Percentiles rank a stretch among this genome's conserved stretches.
Evolutionary conservation across 1,140 invertebrate species (phyloP).

Genomic region (Gonatopus flavifemur): DNA sequence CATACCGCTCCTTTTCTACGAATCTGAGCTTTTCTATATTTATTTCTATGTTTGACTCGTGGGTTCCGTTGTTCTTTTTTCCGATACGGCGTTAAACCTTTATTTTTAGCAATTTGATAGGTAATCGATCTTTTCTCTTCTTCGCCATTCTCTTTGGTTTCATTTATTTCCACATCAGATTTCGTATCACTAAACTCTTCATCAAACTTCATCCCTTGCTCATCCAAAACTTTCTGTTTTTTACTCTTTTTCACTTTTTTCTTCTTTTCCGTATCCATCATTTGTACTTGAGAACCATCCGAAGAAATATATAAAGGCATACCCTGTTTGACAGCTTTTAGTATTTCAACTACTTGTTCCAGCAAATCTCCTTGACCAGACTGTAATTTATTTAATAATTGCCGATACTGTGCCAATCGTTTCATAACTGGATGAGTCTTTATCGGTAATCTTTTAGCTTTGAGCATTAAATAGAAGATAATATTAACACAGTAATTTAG

Average conservation of each 20-base stretch:
- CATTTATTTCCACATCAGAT: slow-evolving; percentile 14
- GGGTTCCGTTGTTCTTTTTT: slow-evolving; percentile 93
- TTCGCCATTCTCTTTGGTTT: slow-evolving; percentile 35
- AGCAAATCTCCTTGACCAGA: slow-evolving; percentile 66
- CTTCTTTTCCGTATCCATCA: slow-evolving; percentile 13
- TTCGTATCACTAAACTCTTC: slow-evolving; percentile 46
- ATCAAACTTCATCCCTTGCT: too few relatives aligned
- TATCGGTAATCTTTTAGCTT: slow-evolving; percentile 69
- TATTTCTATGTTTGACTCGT: slow-evolving; percentile 88
- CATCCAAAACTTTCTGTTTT: too few relatives aligned
- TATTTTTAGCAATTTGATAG: slow-evolving; percentile 93
- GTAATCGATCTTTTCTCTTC: slow-evolving; percentile 79
- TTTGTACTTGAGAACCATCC: slow-evolving; percentile 19
- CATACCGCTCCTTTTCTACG: slow-evolving; percentile 83
- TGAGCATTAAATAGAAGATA: slow-evolving; percentile 82
- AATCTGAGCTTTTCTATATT: slow-evolving; percentile 87
- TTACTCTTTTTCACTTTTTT: slow-evolving; percentile 20
- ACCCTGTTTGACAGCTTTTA: slow-evolving; percentile 41
- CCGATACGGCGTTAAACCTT: slow-evolving; percentile 84
- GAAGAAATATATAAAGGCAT: slow-evolving; percentile 31
- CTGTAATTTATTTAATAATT: slow-evolving; percentile 74
- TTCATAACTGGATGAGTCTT: slow-evolving; percentile 85
- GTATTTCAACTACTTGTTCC: slow-evolving; percentile 49
- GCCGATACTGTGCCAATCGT: slow-evolving; percentile 76
- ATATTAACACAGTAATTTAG: slow-evolving; percentile 86